Evolutionary conservation across 2,113 vertebrate genomes (phyloP).

Genomic region (Pteruthius melanotis): DNA sequence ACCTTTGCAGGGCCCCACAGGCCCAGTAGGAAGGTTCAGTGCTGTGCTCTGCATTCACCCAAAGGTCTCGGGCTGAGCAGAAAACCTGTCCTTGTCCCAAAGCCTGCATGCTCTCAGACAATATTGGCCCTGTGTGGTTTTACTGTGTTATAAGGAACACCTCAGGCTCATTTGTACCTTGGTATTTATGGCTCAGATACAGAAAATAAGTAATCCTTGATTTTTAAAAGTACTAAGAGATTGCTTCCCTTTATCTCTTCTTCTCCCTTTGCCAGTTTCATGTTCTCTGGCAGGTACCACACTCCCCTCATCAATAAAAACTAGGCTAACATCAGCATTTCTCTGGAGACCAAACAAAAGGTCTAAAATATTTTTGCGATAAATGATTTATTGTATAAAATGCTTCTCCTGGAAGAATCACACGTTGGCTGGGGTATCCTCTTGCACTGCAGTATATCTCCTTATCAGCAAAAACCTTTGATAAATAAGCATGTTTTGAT

Average conservation of each 20-base stretch:
- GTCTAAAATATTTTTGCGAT: not conserved
- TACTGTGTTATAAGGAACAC: not conserved
- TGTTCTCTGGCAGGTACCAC: not conserved
- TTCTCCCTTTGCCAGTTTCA: not conserved
- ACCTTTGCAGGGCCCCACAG: not conserved
- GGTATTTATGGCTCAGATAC: not conserved
- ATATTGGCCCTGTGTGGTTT: not conserved
- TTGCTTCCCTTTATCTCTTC: not conserved
- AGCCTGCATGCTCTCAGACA: not conserved
- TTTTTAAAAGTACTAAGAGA: not conserved
- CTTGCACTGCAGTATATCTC: not conserved
- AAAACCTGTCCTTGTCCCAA: not conserved
- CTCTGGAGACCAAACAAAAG: not conserved
- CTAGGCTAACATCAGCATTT: not conserved
- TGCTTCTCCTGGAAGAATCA: not conserved
- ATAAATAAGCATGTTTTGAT: not conserved
- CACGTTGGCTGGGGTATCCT: not conserved
- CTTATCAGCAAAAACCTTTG: not conserved
- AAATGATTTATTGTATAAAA: not conserved
- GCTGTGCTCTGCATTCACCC: not conserved
- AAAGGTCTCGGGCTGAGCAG: not conserved
- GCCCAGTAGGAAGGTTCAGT: not conserved
- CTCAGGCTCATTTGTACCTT: not conserved
- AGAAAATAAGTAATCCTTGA: not conserved
- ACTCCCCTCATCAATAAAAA: not conserved